Conservation (phyloP, 2,113 vertebrate genomes). For the Tenrec ecaudatus region DNA sequence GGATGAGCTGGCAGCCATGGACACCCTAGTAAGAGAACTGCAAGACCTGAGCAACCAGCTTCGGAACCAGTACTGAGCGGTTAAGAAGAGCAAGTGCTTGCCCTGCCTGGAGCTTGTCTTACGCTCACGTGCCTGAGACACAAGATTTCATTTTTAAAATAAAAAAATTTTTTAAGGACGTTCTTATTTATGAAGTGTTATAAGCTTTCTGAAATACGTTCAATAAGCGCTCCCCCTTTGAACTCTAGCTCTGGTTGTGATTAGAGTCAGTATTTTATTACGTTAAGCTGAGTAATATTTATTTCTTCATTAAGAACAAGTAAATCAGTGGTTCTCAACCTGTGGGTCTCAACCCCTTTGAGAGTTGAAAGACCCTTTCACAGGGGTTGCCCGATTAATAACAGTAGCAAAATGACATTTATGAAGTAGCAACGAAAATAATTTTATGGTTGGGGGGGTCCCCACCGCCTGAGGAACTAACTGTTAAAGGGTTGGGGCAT, state of each 20-base stretch:
- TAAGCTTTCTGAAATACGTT: slow-evolving; percentile 33
- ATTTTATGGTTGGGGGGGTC: no score
- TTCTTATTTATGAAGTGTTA: slow-evolving; percentile 66
- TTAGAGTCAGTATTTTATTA: slow-evolving; percentile 64
- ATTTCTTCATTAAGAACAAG: slow-evolving; percentile 34
- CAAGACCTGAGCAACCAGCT: slow-evolving; percentile 91
- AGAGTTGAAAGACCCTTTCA: no score
- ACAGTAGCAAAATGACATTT: no score
- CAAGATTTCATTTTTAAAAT: slow-evolving; percentile 70
- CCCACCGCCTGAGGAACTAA: no score
- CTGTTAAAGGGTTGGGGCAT: no score
- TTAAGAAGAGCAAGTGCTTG: slow-evolving; percentile 10
- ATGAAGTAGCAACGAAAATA: no score
- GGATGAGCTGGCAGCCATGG: slow-evolving; percentile 88
- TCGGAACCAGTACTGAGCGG: slow-evolving; percentile 87
- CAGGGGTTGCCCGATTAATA: no score
- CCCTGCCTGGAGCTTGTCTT: slow-evolving; percentile 47
- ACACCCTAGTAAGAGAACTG: slow-evolving; percentile 88
- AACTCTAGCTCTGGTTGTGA: slow-evolving; percentile 38
- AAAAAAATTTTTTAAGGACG: slow-evolving; percentile 78
- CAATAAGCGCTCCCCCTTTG: slow-evolving; percentile 30
- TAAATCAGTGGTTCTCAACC: neutral
- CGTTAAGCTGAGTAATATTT: neutral
- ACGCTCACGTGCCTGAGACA: slow-evolving; percentile 59
- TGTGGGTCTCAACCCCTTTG: no score